Percentiles rank a stretch among this genome's conserved stretches.
These are phyloP conservation scores for Dicyrtoma fusca DNA, from an alignment of 2,888 invertebrate genomes.

Conservation along the genomic window DNA sequence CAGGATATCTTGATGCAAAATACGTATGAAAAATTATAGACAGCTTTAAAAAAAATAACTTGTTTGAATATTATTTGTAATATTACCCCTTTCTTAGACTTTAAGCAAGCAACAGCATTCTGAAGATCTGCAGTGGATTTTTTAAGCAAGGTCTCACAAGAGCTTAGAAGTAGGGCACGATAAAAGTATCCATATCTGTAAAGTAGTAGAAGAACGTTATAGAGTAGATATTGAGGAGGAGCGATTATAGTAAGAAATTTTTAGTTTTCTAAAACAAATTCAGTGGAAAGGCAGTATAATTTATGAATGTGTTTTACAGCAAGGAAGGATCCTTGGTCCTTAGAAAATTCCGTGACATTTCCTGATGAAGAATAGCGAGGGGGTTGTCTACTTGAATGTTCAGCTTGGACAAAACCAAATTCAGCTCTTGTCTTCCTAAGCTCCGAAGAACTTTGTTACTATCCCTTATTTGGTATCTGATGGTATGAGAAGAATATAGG, in stretches of 20 bases:
- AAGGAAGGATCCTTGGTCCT: slow-evolving; percentile 9
- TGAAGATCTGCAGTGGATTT: neutral
- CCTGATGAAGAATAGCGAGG: slow-evolving; percentile 31
- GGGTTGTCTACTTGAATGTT: slow-evolving; percentile 40
- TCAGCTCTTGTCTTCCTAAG: slow-evolving; percentile 15
- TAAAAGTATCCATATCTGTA: slow-evolving; percentile 28
- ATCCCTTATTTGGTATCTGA: slow-evolving; percentile 33
- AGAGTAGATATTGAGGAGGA: neutral
- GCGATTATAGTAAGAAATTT: slow-evolving; percentile 9
- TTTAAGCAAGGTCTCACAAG: slow-evolving; percentile 19
- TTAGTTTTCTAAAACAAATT: too few species aligned
- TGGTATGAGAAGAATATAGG: neutral
- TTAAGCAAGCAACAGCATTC: neutral
- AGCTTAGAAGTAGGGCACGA: slow-evolving; percentile 1
- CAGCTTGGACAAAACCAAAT: slow-evolving; percentile 23
- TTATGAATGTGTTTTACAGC: slow-evolving; percentile 2
- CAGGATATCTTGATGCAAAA: too few species aligned
- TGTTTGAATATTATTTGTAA: too few species aligned
- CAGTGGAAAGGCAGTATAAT: too few species aligned
- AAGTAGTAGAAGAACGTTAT: neutral
- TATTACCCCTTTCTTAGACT: slow-evolving; percentile 3
- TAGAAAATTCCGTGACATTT: slow-evolving; percentile 32
- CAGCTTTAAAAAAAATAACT: too few species aligned
- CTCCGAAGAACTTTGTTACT: slow-evolving; percentile 9
- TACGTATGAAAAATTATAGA: too few species aligned